Percentiles rank a stretch among this genome's conserved stretches.
phyloP scores from a whole-genome alignment of 2,113 vertebrate species.

The Engraulis encrasicolus region DNA sequence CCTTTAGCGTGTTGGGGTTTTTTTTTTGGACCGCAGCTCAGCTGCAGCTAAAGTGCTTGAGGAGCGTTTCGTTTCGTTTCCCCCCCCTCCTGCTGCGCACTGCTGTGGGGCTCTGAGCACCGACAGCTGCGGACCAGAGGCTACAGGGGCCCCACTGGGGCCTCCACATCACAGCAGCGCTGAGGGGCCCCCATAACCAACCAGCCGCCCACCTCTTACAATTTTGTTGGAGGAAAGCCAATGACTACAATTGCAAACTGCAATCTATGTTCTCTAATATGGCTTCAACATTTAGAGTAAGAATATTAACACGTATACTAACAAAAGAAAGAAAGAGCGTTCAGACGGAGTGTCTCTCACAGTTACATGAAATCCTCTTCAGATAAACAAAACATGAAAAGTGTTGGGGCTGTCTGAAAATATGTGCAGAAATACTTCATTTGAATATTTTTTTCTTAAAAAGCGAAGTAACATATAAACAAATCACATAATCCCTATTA shows the following conservation, averaged over 20 bases:
- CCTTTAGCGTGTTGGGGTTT: slow-evolving; percentile 7
- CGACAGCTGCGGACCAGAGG: slow-evolving; percentile 27
- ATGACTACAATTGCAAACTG: neutral
- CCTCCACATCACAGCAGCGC: neutral
- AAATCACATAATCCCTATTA: neutral
- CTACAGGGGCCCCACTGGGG: neutral
- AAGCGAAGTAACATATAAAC: no score
- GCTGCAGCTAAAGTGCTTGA: slow-evolving; percentile 41
- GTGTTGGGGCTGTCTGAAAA: neutral
- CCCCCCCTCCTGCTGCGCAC: neutral
- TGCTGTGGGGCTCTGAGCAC: neutral
- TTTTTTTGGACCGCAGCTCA: slow-evolving; percentile 39
- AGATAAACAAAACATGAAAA: neutral
- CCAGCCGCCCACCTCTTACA: slow-evolving; percentile 34
- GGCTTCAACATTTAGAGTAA: neutral
- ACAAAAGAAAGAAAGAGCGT: neutral
- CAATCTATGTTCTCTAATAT: neutral
- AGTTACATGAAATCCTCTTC: neutral
- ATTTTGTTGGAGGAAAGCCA: slow-evolving; percentile 17
- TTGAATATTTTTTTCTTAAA: no score
- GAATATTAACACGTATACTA: neutral
- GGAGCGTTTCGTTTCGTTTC: no score
- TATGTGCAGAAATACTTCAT: neutral
- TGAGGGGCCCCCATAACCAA: neutral
- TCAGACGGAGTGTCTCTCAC: neutral